Base-by-base conservation (phyloP, 1,140 invertebrate species). In the Nylanderia fulva region DNA sequence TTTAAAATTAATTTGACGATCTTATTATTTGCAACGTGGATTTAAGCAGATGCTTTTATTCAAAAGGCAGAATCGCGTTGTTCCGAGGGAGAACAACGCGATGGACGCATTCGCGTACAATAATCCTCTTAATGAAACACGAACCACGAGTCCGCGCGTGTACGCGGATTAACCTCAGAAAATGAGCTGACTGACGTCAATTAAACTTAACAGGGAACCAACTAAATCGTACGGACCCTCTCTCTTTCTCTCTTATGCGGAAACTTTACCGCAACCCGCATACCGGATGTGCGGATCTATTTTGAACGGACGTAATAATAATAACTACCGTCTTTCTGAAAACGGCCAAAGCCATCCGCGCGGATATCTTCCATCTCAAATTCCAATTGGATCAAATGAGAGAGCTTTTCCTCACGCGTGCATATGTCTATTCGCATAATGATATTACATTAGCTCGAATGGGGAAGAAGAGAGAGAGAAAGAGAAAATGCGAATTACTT, bases 141-240 rank as follows among this genome's bases (percentile, higher is more conserved):
- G 66, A 71, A 27, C 76, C 76, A 68, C 21, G 61, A n/a, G 42
- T 8, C n/a, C 77, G 77, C 66, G 52, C 54, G 27, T 72, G 24
- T 27, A 33, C 36, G 52, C 77, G 77, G 77, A 82, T 82, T 82
- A 82, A 80, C 52, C 66, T 72, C 77, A 71, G 77, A 61, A 82
- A 82, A 82, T 72, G 77, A 82, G 66, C 77, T 82, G 77, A 82
- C 77, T 82, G 66, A 64, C 77, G 77, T 82, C 77, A 72, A 82
- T 82, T 82, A 82, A 82, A 82, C 77, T 82, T 82, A 71, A 82
- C 77, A 71, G 77, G 13, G 66, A 71, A 58, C 36, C 36, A 58
- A 72, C 52, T 82, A 71, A 72, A 71, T 71, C 77, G 24, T 5
- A 18, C 66, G 33, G 63, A 66, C 54, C 60, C 33, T 39, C 29